Base-by-base conservation (phyloP, 2,888 invertebrate species). In the Baccha elongata region DNA sequence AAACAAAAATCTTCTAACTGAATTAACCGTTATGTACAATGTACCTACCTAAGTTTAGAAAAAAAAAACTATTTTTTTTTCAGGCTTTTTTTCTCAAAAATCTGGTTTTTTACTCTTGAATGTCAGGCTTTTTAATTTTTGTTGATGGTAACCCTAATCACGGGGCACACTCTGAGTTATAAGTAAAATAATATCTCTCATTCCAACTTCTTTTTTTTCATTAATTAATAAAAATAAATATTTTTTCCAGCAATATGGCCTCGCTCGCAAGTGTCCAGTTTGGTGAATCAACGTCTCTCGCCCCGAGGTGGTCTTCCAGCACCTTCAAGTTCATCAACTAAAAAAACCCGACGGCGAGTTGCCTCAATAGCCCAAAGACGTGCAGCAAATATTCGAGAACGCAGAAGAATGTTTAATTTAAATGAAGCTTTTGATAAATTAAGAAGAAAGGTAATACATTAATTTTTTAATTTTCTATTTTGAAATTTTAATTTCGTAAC, bases 371-470 rank as follows among this genome's bases (percentile, higher is more conserved):
- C 97, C 0, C 98, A 98, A 89, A 92, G 98, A 35, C 93, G 97
- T 64, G 98, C 98, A 0, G 98, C 98, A 23, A 98, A 98, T 91
- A 97, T 98, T 84, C 93, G 98, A 2, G 98, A 99, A 90, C 92
- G 98, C 60, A 93, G 98, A 19, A 93, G 98, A 84, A 98, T 99
- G 98, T 98, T 97, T 90, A 98, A 98, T 91, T 92, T 98, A 84
- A 99, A 98, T 89, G 98, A 98, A 89, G 98, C 98, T 0, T 99
- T 99, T 87, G 98, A 98, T 89, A 96, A 96, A 88, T 91, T 99
- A 42, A 92, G 98, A 23, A 93, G 97, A 87, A 97, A 97, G 93
- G 96, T 95, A 86, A 80, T 55, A 52, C 21, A 11, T 44, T 5
- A 23, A 23, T 3, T 23, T 5, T 23, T 5, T 23, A 3, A 23